phyloP scores from a whole-genome alignment of 2,888 invertebrate species.

The Nomada flava region DNA sequence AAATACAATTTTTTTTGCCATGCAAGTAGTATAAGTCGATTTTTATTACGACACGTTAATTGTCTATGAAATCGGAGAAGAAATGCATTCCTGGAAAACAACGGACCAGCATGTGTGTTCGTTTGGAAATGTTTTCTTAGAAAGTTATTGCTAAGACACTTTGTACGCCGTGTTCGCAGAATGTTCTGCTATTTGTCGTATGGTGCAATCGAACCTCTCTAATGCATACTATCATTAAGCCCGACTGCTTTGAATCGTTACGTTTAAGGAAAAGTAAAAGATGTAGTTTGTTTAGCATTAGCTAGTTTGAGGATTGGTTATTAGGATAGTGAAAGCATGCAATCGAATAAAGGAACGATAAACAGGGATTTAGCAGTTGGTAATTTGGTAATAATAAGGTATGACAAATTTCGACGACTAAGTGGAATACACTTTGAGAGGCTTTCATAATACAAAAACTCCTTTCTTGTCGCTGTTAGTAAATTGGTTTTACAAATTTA shows the following conservation, averaged over 20 bases:
- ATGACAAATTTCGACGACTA: background rate
- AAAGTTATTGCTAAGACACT: slow-evolving; percentile 29
- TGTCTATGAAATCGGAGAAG: background rate
- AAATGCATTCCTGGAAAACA: slow-evolving; percentile 8
- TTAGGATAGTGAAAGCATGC: background rate
- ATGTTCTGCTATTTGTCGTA: slow-evolving; percentile 22
- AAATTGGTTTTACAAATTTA: background rate
- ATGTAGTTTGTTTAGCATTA: slow-evolving; percentile 11
- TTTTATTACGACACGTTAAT: too few relatives aligned
- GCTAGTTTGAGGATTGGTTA: background rate
- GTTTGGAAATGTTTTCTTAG: slow-evolving; percentile 34
- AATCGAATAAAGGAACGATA: background rate
- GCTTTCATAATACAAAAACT: background rate
- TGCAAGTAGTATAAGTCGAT: too few relatives aligned
- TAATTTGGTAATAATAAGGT: background rate
- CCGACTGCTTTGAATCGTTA: slow-evolving; percentile 8
- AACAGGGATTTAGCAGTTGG: background rate
- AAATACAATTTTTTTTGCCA: too few relatives aligned
- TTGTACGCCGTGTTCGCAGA: slow-evolving; percentile 17
- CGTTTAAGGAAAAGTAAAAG: background rate
- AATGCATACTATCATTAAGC: slow-evolving; percentile 22
- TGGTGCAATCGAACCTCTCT: slow-evolving; percentile 34
- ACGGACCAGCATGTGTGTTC: background rate
- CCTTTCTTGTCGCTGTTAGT: too few relatives aligned
- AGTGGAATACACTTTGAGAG: too few relatives aligned